Base-by-base conservation (phyloP, 1,140 invertebrate genomes). In the Neoseiulus cucumeris region DNA sequence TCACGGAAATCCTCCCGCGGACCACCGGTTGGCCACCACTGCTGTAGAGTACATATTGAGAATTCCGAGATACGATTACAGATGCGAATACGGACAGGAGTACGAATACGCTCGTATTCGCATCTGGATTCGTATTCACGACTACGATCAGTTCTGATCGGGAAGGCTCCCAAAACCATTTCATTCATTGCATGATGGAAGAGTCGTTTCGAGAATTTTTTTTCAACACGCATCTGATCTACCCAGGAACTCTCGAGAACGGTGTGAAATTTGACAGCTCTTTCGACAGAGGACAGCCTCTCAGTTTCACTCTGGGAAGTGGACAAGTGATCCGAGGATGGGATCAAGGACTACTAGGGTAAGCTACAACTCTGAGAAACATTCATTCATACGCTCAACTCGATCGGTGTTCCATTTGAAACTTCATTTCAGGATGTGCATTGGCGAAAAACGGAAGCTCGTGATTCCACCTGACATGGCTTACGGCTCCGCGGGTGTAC, bases 241-340 rank as follows among this genome's bases (percentile, higher is more conserved):
- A 17, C 25, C 14, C 87, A 85, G 87, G 86, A 42, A 85, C 81
- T n/a, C 75, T 91, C 39, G 83, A 87, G 72, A 84, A 90, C 79
- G 87, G 87, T 7, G 85, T 82, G 22, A 85, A 89, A 74, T 90
- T 91, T 79, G 87, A 91, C 74, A 87, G 82, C 72, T 88, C 85
- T 68, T 80, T 83, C 69, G 79, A 80, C 39, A 77, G 86, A 64
- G 81, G 81, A 25, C 79, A 85, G 67, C 85, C 87, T 5, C 81
- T 91, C 39, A 82, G 82, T 14, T 89, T 90, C 70, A 87, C 83
- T 7, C 75, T 90, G 41, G 86, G 85, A 22, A 78, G 80, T 44
- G 85, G 86, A 1, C 87, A 90, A 77, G 87, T 91, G 7, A 87
- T 87, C 66, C 84, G 84, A 74, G 85, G 85, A 65, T 90, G 87